These are phyloP conservation scores for Enteromius viviparus DNA, from an alignment of 2,797 vertebrate species.

Conservation along the genomic window DNA sequence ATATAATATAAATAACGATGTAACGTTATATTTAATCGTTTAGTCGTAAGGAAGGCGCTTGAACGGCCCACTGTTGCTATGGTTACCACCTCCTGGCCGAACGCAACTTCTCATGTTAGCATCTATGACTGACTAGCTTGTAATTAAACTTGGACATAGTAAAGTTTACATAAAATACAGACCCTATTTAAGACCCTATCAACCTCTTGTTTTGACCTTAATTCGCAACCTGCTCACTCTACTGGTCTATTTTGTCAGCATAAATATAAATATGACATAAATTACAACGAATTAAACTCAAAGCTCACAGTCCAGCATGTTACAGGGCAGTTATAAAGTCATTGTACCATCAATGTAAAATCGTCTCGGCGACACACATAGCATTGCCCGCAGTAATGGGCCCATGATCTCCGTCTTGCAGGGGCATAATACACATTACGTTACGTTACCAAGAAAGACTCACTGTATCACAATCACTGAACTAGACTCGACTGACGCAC, in stretches of 20 bases:
- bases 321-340: conserved; percentile 21
- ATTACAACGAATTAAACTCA: neutral
- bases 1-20: neutral
- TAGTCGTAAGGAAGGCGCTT: neutral
- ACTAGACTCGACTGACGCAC: neutral
- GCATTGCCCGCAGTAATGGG: neutral
- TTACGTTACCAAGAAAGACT: neutral
- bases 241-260: neutral
- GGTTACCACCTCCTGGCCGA: neutral
- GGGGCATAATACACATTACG: neutral
- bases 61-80: neutral
- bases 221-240: neutral
- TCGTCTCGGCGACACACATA: neutral
- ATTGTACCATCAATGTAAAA: conserved; percentile 2
- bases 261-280: neutral
- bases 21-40: neutral
- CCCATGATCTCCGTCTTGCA: neutral
- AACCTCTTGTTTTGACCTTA: neutral
- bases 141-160: neutral
- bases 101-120: neutral
- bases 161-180: neutral
- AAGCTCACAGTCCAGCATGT: neutral
- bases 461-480: neutral
- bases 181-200: neutral
- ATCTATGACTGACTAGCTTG: neutral